phyloP scores from a whole-genome alignment of 2,888 invertebrate species.

The Parnassius orleans region DNA sequence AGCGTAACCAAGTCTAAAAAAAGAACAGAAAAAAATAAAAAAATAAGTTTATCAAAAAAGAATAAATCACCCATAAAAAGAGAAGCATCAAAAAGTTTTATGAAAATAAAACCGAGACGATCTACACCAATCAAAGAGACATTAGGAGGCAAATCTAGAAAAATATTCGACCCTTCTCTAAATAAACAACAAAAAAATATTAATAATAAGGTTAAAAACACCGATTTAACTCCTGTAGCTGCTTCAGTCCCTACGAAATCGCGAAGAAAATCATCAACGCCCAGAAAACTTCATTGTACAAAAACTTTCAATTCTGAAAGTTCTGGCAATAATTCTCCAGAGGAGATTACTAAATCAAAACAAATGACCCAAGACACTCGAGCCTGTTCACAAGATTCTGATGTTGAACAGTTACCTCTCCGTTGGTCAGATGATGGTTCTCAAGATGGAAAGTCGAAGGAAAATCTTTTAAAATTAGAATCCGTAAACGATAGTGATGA shows the following conservation, averaged over 20 bases:
- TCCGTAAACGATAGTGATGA: conserved; percentile 55
- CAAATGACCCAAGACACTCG: conserved; percentile 33
- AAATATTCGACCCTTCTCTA: conserved; percentile 37
- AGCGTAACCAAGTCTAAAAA: conserved; percentile 37
- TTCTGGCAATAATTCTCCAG: conserved; percentile 51
- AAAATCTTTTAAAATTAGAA: conserved; percentile 28
- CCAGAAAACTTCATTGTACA: conserved; percentile 66
- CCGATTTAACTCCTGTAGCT: conserved; percentile 33
- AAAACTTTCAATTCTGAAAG: conserved; percentile 60
- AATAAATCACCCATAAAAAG: conserved; percentile 55
- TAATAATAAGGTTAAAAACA: conserved; percentile 47
- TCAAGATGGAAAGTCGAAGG: conserved; percentile 52
- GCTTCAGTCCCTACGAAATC: conserved; percentile 60
- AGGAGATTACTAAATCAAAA: conserved; percentile 42
- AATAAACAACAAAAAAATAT: conserved; percentile 28
- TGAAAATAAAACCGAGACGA: conserved; percentile 66
- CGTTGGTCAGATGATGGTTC: conserved; percentile 71
- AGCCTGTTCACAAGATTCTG: conserved; percentile 50
- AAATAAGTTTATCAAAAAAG: conserved; percentile 41
- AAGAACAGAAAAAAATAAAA: conserved; percentile 35
- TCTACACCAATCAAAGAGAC: conserved; percentile 56
- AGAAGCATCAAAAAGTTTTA: conserved; percentile 54
- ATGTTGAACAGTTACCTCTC: conserved; percentile 56
- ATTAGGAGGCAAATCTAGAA: conserved; percentile 41
- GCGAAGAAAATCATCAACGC: conserved; percentile 74